A percentile compares a stretch with the other conserved stretches of the same genome.
phyloP scores from a whole-genome alignment of 2,888 invertebrate species.

The Allygus modestus region DNA sequence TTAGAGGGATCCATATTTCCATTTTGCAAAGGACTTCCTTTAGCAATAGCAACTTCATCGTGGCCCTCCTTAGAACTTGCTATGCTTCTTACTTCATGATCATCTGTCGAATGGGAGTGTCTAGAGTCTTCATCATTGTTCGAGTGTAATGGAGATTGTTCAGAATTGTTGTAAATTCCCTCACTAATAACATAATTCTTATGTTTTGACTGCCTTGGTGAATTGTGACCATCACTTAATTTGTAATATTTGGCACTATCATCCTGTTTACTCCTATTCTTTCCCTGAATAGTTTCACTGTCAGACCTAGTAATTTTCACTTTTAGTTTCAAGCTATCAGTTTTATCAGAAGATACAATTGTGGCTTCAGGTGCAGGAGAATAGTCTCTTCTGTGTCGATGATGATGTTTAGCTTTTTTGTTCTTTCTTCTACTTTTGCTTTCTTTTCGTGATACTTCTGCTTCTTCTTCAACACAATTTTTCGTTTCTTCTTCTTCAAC shows the following conservation, averaged over 20 bases:
- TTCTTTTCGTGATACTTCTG: slow-evolving; percentile 63
- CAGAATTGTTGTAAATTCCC: slow-evolving; percentile 49
- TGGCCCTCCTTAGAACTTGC: slow-evolving; percentile 56
- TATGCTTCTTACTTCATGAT: slow-evolving; percentile 46
- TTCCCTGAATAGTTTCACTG: slow-evolving; percentile 32
- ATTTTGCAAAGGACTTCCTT: slow-evolving; percentile 20
- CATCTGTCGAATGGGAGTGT: slow-evolving; percentile 57
- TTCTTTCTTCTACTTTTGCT: slow-evolving; percentile 69
- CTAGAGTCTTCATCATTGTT: slow-evolving; percentile 58
- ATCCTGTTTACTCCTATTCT: slow-evolving; percentile 56
- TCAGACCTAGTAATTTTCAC: slow-evolving; percentile 69
- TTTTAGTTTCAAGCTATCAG: slow-evolving; percentile 70
- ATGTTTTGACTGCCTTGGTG: slow-evolving; percentile 60
- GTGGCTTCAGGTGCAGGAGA: slow-evolving; percentile 70
- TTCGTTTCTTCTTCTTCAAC: slow-evolving; percentile 61
- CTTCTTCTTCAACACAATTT: slow-evolving; percentile 64
- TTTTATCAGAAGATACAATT: slow-evolving; percentile 69
- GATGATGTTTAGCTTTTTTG: slow-evolving; percentile 70
- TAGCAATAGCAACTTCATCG: neutral
- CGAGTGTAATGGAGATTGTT: slow-evolving; percentile 36
- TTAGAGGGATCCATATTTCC: slow-evolving; percentile 26
- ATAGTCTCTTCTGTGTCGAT: slow-evolving; percentile 68
- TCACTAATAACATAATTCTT: slow-evolving; percentile 56
- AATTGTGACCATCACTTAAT: slow-evolving; percentile 60
- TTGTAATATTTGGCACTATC: slow-evolving; percentile 64